A percentile compares a stretch with the other conserved stretches of the same genome.
phyloP scores from a whole-genome alignment of 2,113 vertebrate species.

The Chloebia gouldiae region DNA sequence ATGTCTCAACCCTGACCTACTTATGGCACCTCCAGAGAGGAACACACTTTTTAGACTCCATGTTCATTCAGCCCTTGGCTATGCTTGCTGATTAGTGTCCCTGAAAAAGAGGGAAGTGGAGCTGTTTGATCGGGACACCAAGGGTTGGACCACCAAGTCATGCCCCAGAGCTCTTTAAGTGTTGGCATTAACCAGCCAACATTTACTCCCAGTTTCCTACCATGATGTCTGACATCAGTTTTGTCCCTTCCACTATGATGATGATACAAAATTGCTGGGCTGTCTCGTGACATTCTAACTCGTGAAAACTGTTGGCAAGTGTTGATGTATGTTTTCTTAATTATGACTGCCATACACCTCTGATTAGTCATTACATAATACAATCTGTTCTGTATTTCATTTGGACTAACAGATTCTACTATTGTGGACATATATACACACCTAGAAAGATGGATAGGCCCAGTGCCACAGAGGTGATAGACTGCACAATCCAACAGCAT shows the following conservation, averaged over 20 bases:
- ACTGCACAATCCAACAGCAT: conserved; percentile 11
- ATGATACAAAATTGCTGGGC: neutral
- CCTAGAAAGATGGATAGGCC: conserved; percentile 1
- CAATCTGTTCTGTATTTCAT: conserved; percentile 32
- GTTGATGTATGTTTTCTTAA: conserved; percentile 1
- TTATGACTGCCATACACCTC: conserved; percentile 12
- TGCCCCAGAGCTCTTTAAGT: neutral
- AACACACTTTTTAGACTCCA: neutral
- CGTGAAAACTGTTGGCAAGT: conserved; percentile 6
- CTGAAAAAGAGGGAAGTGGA: neutral
- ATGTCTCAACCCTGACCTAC: neutral
- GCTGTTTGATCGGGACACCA: neutral
- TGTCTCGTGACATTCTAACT: neutral
- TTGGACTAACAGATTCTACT: conserved; percentile 12
- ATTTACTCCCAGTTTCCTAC: neutral
- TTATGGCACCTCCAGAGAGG: neutral
- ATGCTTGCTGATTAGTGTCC: neutral
- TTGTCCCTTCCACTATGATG: neutral
- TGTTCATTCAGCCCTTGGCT: neutral
- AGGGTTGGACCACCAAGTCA: neutral
- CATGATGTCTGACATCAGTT: neutral
- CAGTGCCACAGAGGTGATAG: conserved; percentile 4
- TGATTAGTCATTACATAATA: neutral
- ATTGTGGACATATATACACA: neutral
- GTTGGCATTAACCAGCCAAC: neutral